Conservation (phyloP, 2,797 vertebrate species). For the Oreochromis grahami region DNA sequence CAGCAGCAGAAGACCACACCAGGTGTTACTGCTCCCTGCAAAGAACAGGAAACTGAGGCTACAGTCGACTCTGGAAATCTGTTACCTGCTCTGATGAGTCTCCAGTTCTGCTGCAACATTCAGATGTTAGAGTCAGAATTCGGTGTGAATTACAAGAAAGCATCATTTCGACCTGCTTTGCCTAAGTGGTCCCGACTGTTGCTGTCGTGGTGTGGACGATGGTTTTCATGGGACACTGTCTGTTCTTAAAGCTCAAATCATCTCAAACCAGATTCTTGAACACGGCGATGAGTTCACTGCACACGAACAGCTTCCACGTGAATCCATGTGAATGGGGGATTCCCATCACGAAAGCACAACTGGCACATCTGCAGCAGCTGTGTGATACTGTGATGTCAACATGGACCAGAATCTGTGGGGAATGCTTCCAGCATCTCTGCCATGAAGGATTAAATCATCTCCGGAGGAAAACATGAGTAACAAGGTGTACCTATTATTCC, state of each 20-base stretch:
- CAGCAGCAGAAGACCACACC: background rate
- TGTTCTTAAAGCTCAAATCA: background rate
- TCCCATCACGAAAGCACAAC: background rate
- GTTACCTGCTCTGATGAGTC: background rate
- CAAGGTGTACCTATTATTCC: background rate
- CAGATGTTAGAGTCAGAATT: background rate
- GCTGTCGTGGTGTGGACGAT: fast-evolving
- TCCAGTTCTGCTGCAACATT: background rate
- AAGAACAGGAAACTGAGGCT: background rate
- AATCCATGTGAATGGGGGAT: background rate
- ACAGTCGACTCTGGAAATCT: background rate
- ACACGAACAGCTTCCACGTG: background rate
- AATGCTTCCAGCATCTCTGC: background rate
- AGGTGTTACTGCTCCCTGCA: background rate
- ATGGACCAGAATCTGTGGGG: background rate
- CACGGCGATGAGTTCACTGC: background rate
- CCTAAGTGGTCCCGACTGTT: background rate
- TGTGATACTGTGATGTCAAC: background rate
- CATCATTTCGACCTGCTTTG: fast-evolving
- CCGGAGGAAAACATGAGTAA: background rate
- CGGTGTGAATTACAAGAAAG: background rate
- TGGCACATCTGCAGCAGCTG: background rate
- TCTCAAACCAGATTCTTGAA: background rate
- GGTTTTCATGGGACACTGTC: background rate
- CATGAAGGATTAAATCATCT: background rate